A percentile compares a stretch with the other conserved stretches of the same genome.
phyloP scores from a whole-genome alignment of 2,888 invertebrate genomes.

The Panopea generosa region DNA sequence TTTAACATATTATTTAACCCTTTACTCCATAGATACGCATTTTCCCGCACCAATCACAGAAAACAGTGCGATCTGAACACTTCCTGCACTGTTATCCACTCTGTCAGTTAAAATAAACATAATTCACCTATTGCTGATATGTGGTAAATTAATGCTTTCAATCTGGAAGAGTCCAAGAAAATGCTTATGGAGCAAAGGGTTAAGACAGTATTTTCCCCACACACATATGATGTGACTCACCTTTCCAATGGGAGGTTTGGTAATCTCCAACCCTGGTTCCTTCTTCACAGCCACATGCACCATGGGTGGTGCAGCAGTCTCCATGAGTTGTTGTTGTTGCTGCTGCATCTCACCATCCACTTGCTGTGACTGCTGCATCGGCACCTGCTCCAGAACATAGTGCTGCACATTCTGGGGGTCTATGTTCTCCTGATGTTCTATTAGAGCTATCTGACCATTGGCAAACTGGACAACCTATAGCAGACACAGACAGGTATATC shows the following conservation, averaged over 20 bases:
- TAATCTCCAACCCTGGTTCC: constrained; percentile 43
- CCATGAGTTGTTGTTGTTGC: constrained; percentile 57
- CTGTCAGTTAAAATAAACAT: too few species aligned
- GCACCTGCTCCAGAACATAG: constrained; percentile 67
- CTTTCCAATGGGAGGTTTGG: constrained; percentile 79
- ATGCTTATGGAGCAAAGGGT: too few species aligned
- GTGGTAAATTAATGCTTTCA: too few species aligned
- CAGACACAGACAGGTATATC: background rate
- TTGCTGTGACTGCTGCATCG: constrained; percentile 33
- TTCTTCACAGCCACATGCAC: constrained; percentile 16
- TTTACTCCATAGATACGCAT: too few species aligned
- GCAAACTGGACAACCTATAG: constrained; percentile 64
- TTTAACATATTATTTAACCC: too few species aligned
- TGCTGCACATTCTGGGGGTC: constrained; percentile 67
- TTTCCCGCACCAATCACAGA: too few species aligned
- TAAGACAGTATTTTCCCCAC: too few species aligned
- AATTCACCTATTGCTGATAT: too few species aligned
- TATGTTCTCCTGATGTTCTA: constrained; percentile 71
- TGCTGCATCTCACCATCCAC: constrained; percentile 56
- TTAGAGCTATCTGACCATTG: constrained; percentile 66
- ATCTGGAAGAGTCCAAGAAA: too few species aligned
- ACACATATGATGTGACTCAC: too few species aligned
- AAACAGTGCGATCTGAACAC: too few species aligned
- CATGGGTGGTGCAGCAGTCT: constrained; percentile 40
- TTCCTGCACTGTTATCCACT: too few species aligned